Base-by-base conservation (phyloP, 2,888 invertebrate genomes). In the Pherbina coryleti region DNA sequence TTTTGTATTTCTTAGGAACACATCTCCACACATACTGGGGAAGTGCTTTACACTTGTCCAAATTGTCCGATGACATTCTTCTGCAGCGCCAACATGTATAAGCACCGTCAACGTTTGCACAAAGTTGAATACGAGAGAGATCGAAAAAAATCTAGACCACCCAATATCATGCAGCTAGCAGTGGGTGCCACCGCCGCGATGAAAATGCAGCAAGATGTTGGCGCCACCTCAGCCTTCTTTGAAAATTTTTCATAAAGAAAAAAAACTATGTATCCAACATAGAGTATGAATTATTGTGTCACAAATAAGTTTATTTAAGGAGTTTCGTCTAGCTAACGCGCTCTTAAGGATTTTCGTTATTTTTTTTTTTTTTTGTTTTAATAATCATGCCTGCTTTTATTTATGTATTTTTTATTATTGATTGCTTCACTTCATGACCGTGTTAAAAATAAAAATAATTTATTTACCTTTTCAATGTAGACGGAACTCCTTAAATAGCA, bases 21-120 rank as follows among this genome's bases (percentile, higher is more conserved):
- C 80, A 88, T 88, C 34, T 88, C 89, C 8, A 86, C 87, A 3
- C 89, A 89, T 76, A 89, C 89, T 0, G 88, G 89, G 5, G 88
- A 89, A 79, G 87, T 87, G 5, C 81, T 89, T 5, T 89, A 89
- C 78, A 88, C 87, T 8, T 89, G 89, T 67, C 87, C 86, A 22
- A 88, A 89, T 82, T 89, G 89, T 64, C 86, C 89, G n/a, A 88
- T 87, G 84, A 89, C 88, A 3, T 89, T 89, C 82, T 89, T 88
- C 79, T 89, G 88, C 0, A 88, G 86, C 81, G 88, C 88, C 70
- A 89, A 89, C 82, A 88, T 89, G 88, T 88, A 89, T 83, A 87
- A 88, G 78, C 89, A 89, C 84, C 84, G 88, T 0, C 89, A 89
- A 80, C 87, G 88, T 25, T 79, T 86, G 60, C 89, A 89, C 82